phyloP scores from a whole-genome alignment of 1,140 invertebrate genomes.

The Cephus cinctus region DNA sequence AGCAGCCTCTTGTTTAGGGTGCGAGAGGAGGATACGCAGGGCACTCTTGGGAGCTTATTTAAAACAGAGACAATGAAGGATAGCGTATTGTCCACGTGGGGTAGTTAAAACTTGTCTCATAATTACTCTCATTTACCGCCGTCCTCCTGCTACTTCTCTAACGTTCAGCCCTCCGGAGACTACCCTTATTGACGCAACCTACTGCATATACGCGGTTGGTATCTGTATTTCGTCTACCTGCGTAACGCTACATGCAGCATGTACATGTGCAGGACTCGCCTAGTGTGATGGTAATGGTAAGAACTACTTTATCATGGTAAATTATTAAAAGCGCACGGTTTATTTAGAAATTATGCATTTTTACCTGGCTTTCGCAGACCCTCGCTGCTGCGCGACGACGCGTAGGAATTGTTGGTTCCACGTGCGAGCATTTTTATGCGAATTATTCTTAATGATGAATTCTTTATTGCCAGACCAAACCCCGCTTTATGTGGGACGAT shows the following conservation, averaged over 20 bases:
- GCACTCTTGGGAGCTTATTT: constrained; percentile 44
- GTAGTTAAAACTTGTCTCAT: constrained; percentile 55
- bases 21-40: not conserved
- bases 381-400: too few species aligned
- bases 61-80: constrained; percentile 49
- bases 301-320: constrained; percentile 7
- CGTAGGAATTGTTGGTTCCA: too few species aligned
- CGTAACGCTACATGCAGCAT: constrained; percentile 4
- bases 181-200: constrained; percentile 2
- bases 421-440: too few species aligned
- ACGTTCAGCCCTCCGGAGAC: constrained; percentile 22
- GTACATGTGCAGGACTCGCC: not conserved
- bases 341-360: too few species aligned
- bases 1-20: too few species aligned
- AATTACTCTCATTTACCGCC: constrained; percentile 52
- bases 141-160: constrained; percentile 18
- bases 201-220: constrained; percentile 2
- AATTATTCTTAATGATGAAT: too few species aligned
- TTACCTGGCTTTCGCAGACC: too few species aligned
- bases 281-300: not conserved
- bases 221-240: constrained; percentile 6
- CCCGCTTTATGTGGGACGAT: too few species aligned
- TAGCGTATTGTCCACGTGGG: constrained; percentile 49
- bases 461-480: too few species aligned
- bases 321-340: constrained; percentile 23